Percentiles rank a stretch among this genome's conserved stretches.
Conservation (phyloP, 1,140 invertebrate genomes). For the Saccostrea glomerata region DNA sequence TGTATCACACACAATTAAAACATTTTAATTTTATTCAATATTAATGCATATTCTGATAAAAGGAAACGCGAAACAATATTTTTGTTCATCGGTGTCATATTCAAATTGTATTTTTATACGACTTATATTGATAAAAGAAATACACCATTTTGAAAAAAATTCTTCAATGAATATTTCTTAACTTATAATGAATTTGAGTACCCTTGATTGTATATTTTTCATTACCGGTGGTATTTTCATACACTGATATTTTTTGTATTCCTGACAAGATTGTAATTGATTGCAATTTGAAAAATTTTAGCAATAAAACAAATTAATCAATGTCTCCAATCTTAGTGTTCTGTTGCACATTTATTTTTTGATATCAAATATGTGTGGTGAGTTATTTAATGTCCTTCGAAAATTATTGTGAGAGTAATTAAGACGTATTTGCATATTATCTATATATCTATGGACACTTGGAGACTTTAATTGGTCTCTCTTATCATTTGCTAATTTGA, state of each 20-base stretch:
- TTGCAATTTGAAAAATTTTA: neutral
- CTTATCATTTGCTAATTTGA: neutral
- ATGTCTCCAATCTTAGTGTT: neutral
- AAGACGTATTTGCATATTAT: neutral
- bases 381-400: neutral
- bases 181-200: neutral
- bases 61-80: no score
- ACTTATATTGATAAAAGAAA: no score
- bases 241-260: neutral
- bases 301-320: neutral
- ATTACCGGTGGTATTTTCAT: neutral
- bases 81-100: no score
- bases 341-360: neutral
- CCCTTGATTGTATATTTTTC: neutral
- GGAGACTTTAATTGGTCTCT: neutral
- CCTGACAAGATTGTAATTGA: neutral
- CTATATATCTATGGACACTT: neutral
- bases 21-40: no score
- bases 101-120: no score
- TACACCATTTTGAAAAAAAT: no score
- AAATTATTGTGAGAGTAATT: neutral
- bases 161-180: neutral
- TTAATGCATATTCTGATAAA: no score
- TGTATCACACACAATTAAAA: no score
- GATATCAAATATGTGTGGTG: neutral